phyloP scores from a whole-genome alignment of 2,797 vertebrate species.

The Numenius phaeopus region DNA sequence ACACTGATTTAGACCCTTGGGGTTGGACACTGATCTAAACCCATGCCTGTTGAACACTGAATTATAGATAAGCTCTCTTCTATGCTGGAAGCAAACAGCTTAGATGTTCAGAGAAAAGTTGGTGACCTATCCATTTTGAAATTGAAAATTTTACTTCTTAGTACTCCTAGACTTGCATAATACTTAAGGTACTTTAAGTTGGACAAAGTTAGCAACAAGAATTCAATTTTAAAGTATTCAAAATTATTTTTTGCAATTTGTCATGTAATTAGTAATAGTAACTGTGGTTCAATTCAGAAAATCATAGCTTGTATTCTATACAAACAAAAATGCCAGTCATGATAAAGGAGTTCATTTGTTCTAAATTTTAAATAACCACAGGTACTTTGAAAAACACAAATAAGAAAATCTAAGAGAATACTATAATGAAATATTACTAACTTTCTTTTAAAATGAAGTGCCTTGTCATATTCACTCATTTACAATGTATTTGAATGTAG shows the following conservation, averaged over 20 bases:
- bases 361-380: not conserved
- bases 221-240: not conserved
- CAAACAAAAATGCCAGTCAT: not conserved
- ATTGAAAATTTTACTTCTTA: not conserved
- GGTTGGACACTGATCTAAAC: slow-evolving; percentile 49
- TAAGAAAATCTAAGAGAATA: not conserved
- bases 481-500: not conserved
- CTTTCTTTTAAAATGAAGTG: not conserved
- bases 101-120: slow-evolving; percentile 15
- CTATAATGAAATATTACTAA: not conserved
- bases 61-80: slow-evolving; percentile 33
- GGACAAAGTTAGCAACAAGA: not conserved
- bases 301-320: not conserved
- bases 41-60: slow-evolving; percentile 13
- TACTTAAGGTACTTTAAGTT: not conserved
- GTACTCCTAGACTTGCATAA: not conserved
- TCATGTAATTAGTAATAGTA: not conserved
- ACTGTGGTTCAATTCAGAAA: not conserved
- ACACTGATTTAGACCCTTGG: slow-evolving; percentile 58
- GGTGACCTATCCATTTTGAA: not conserved
- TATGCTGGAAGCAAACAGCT: slow-evolving; percentile 13
- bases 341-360: not conserved
- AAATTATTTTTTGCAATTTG: not conserved
- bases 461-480: not conserved
- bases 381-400: not conserved